Base-by-base conservation (phyloP, 2,113 vertebrate species). In the Agapornis roseicollis region DNA sequence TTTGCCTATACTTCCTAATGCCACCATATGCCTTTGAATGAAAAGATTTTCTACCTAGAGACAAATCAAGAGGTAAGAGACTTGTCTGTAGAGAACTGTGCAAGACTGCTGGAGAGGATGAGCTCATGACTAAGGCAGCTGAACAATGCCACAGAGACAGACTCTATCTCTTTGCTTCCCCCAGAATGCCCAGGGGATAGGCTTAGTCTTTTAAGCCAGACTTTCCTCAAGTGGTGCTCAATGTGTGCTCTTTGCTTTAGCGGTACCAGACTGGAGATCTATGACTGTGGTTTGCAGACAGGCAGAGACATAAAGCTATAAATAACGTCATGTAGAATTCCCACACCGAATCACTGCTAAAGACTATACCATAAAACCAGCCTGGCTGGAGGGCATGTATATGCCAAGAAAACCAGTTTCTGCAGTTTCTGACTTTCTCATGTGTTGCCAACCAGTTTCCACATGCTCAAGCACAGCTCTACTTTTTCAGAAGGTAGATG, bases 401-500 rank as follows among this genome's bases (percentile, higher is more conserved):
- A 44, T 0, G 20, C 76, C 65, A 91, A 85, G 72, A 94, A 92
- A 92, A 65, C 83, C 47, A n/a, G n/a, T n/a, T n/a, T n/a, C n/a
- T n/a, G n/a, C n/a, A 56, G 17, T 50, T 80, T 88, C 79, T 94
- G 76, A n/a, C 20, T 89, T 87, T 95, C 55, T 95, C 10, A 52
- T 27, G 64, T 28, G 35, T 33, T 77, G 55, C 89, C 84, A 94
- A 87, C 39, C 58, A 83, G 64, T 78, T 92, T 94, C 86, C 73
- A 89, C 46, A 77, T 39, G 53, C 42, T 37, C 27, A 82, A 83
- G 64, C 17, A 68, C 27, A 81, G 41, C 29, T 79, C 35, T 73
- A 23, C n/a, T 41, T 68, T 94, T 82, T 95, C 73, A 50, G 77
- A 61, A 71, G 17, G 76, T 69, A 71, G 64, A 86, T 49, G 42